phyloP scores from a whole-genome alignment of 2,888 invertebrate species.

The Lycophotia porphyrea region DNA sequence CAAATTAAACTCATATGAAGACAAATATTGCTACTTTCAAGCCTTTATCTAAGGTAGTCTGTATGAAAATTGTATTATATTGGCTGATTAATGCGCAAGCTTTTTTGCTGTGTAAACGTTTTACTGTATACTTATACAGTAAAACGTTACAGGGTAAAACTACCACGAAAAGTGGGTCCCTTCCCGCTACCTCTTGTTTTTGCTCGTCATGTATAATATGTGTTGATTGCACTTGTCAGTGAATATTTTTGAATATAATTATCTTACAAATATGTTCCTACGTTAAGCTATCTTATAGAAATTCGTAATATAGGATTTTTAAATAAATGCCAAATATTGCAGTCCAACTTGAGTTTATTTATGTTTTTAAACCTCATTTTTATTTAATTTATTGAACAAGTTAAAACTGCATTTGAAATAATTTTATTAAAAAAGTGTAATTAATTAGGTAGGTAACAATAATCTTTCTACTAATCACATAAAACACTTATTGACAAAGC shows the following conservation, averaged over 20 bases:
- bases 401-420: neutral
- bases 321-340: slow-evolving; percentile 58
- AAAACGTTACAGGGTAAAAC: no score
- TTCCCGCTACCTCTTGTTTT: neutral
- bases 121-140: no score
- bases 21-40: neutral
- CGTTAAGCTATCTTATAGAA: neutral
- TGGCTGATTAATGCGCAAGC: neutral
- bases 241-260: neutral
- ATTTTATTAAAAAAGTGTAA: neutral
- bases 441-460: neutral
- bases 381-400: neutral
- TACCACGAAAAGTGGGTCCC: neutral
- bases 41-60: neutral
- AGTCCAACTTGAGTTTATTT: slow-evolving; percentile 45
- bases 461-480: neutral
- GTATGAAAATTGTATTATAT: neutral
- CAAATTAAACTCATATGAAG: neutral
- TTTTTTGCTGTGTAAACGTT: neutral
- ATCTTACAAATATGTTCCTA: slow-evolving; percentile 42
- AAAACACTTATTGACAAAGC: neutral
- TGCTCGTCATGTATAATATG: neutral
- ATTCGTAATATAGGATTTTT: slow-evolving; percentile 28
- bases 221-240: neutral
- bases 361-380: neutral